phyloP scores from a whole-genome alignment of 2,888 invertebrate genomes.

The Esperia sulphurella region DNA sequence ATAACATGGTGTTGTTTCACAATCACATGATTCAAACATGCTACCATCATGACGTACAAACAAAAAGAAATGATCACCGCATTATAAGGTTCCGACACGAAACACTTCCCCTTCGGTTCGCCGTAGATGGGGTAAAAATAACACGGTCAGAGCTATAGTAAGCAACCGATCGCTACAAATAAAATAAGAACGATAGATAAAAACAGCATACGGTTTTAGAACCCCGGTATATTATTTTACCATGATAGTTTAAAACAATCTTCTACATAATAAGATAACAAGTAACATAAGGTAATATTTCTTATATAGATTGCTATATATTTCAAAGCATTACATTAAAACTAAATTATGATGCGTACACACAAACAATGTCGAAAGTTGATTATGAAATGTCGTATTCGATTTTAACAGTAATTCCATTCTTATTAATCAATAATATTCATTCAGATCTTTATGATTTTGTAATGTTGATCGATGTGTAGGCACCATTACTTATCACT shows the following conservation, averaged over 20 bases:
- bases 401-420: neutral
- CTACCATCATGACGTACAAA: neutral
- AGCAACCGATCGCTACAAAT: neutral
- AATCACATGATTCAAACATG: too few species aligned
- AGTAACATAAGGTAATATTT: neutral
- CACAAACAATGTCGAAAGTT: neutral
- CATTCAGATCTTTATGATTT: conserved; percentile 1
- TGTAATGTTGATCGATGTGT: neutral
- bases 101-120: too few species aligned
- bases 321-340: neutral
- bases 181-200: neutral
- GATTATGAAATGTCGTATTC: neutral
- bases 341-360: conserved; percentile 1
- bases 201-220: conserved; percentile 3
- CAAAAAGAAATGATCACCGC: neutral
- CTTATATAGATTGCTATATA: neutral
- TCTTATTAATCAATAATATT: neutral
- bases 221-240: conserved; percentile 10
- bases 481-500: conserved; percentile 3
- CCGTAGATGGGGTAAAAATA: too few species aligned
- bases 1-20: too few species aligned
- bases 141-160: too few species aligned
- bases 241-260: conserved; percentile 3
- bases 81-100: neutral
- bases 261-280: conserved; percentile 6